Percentiles rank a stretch among this genome's conserved stretches.
These are phyloP conservation scores for Tanytarsus gracilentus DNA, from an alignment of 2,888 invertebrate species.

Conservation along the genomic window DNA sequence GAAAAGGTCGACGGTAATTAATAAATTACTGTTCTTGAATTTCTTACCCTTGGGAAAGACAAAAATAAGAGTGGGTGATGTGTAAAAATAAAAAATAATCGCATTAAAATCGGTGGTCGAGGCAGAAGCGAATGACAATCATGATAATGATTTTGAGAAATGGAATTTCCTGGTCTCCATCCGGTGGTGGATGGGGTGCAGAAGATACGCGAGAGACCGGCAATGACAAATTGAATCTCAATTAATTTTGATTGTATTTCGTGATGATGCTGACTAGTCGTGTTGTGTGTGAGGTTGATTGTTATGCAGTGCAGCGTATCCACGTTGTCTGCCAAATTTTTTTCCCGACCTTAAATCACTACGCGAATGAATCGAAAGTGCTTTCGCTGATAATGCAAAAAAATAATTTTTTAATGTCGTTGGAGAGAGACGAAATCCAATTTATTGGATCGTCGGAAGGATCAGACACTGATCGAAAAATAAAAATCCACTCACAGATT, in stretches of 20 bases:
- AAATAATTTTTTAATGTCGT: background rate
- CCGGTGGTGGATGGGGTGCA: background rate
- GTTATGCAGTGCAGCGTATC: background rate
- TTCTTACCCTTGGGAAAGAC: no score
- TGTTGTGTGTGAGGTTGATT: background rate
- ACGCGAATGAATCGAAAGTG: no score
- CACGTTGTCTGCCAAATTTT: background rate
- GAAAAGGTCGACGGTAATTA: conserved; percentile 24
- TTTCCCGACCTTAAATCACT: no score
- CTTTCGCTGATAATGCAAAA: conserved; percentile 13
- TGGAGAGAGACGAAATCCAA: background rate
- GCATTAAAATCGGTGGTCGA: conserved; percentile 23
- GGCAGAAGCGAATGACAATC: background rate
- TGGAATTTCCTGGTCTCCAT: background rate
- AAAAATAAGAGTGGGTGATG: no score
- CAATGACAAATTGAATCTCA: conserved; percentile 25
- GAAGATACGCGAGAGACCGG: background rate
- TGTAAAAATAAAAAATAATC: conserved; percentile 15
- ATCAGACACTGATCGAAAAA: background rate
- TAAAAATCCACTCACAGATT: no score
- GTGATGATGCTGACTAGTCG: no score
- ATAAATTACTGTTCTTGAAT: conserved; percentile 11
- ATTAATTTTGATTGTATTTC: conserved; percentile 25
- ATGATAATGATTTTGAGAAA: conserved; percentile 2
- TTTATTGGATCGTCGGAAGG: background rate